Conservation (phyloP, 2,797 vertebrate species). For the Hippocampus kuda region DNA sequence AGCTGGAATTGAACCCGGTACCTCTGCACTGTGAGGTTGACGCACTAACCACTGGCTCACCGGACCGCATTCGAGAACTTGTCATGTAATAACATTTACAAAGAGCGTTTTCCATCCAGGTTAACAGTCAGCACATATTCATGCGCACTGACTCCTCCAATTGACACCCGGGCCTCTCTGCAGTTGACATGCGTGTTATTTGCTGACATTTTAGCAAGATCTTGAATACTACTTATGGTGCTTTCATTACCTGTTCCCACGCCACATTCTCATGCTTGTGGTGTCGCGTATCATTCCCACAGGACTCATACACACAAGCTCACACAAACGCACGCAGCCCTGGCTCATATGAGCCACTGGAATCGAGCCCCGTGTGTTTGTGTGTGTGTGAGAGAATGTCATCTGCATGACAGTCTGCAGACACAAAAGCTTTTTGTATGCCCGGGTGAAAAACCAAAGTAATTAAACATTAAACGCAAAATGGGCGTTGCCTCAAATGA, state of each 20-base stretch:
- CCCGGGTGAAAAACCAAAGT: slow-evolving; percentile 30
- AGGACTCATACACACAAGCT: slow-evolving; percentile 4
- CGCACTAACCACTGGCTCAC: too few species aligned
- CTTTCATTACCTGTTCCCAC: slow-evolving; percentile 38
- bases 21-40: too few species aligned
- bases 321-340: background rate
- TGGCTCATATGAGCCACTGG: slow-evolving; percentile 19
- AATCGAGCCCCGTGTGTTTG: slow-evolving; percentile 10
- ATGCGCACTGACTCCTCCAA: background rate
- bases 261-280: slow-evolving; percentile 14
- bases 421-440: slow-evolving; percentile 34
- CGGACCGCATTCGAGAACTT: background rate
- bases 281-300: slow-evolving; percentile 35
- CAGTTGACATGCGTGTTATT: background rate
- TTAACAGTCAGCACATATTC: background rate
- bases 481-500: background rate
- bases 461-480: slow-evolving; percentile 9
- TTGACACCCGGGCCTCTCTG: background rate
- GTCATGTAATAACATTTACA: background rate
- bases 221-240: background rate
- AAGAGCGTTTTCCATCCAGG: background rate
- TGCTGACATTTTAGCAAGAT: background rate
- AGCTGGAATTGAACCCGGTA: too few species aligned
- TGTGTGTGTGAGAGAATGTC: slow-evolving; percentile 1
- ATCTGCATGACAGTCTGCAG: slow-evolving; percentile 20